Base-by-base conservation (phyloP, 2,113 vertebrate genomes). In the Cygnus atratus region DNA sequence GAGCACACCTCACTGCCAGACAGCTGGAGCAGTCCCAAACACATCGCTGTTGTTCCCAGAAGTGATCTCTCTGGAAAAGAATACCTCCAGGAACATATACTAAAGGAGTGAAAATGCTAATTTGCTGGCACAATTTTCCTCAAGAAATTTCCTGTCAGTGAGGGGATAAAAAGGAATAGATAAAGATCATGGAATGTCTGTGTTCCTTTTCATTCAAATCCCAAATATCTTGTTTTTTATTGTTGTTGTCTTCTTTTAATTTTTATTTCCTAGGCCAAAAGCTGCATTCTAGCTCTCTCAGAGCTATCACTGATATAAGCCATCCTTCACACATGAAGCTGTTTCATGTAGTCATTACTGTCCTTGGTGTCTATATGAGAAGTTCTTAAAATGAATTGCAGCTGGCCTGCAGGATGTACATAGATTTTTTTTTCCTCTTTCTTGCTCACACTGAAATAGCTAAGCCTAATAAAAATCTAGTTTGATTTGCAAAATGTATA, bases 381-480 rank as follows among this genome's bases (percentile, higher is more conserved):
- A 87, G 76, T 67, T 95, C 70, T 66, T 85, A 67, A 88, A 94
- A 77, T 44, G 96, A 98, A 92, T 79, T 65, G 86, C 87, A 97
- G 96, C 75, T 84, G 37, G 67, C n/a, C 82, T 78, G 58, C 80
- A 97, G 71, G 96, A 95, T 8, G 14, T 48, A 88, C 90, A 77
- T 6, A 71, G 62, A 33, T 70, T 80, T 91, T 46, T 20, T 17
- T 52, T 41, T 11, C 21, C 54, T 41, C 16, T 77, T 88, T 80
- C 44, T 76, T 84, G 58, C 83, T 91, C 65, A 26, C 96, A 81
- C 95, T 97, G 95, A 97, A 98, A 96, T 94, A 96, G 94, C 93
- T 71, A 95, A 97, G 89, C 70, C 97, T 98, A 98, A 97, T 97
- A 98, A 98, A 98, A 98, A 97, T 96, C 96, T 90, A 72, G 78